phyloP scores from a whole-genome alignment of 1,140 invertebrate genomes.

The Cylas formicarius region DNA sequence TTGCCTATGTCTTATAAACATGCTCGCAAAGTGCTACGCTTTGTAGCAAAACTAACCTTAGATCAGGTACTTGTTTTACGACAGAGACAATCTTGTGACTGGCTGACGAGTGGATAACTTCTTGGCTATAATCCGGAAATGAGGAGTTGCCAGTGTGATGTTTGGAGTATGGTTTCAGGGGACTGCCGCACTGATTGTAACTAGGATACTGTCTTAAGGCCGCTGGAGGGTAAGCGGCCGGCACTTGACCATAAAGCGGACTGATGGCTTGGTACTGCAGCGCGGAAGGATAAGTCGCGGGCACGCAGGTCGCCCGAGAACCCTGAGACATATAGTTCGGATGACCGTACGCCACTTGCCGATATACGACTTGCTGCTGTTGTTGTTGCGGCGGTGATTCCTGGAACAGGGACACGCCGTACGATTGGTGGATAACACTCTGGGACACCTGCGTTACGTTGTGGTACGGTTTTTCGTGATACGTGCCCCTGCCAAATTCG shows the following conservation, averaged over 20 bases:
- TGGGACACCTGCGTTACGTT: conserved; percentile 26
- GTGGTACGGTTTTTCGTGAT: conserved; percentile 2
- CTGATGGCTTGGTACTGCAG: conserved; percentile 31
- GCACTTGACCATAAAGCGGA: conserved; percentile 28
- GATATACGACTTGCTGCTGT: conserved; percentile 20
- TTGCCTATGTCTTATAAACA: conserved; percentile 23
- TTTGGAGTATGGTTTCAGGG: conserved; percentile 30
- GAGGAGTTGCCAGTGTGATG: conserved; percentile 5
- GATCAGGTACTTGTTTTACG: too few relatives aligned
- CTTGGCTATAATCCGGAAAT: conserved; percentile 27
- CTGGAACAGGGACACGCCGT: conserved; percentile 30
- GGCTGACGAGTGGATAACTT: conserved; percentile 15
- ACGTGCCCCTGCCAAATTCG: neutral
- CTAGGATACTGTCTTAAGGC: conserved; percentile 18
- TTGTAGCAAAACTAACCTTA: too few relatives aligned
- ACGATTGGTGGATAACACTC: conserved; percentile 34
- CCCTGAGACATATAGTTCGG: conserved; percentile 23
- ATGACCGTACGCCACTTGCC: conserved; percentile 23
- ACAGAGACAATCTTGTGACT: too few relatives aligned
- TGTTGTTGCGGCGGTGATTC: conserved; percentile 4
- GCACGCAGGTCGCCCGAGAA: conserved; percentile 13
- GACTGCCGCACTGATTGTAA: conserved; percentile 25
- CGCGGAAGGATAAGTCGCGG: conserved; percentile 25
- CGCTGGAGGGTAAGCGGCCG: conserved; percentile 15
- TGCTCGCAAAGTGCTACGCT: too few relatives aligned